These are phyloP conservation scores for Triplophysa bombifrons DNA, from an alignment of 2,797 vertebrate species.

Conservation along the genomic window DNA sequence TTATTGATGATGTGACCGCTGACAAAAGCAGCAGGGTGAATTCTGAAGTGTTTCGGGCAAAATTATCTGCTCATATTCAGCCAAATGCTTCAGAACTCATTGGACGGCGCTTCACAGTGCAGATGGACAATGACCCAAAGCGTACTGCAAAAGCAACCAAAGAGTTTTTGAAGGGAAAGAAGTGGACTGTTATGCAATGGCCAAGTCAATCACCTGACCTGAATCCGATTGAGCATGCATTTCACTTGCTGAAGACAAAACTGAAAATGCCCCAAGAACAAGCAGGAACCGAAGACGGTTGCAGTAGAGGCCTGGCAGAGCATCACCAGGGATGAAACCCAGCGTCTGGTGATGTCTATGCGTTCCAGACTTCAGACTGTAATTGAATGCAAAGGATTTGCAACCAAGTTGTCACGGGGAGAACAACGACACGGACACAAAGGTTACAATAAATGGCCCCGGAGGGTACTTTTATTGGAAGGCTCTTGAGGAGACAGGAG, in stretches of 20 bases:
- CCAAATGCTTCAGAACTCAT: too few species aligned
- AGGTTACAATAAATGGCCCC: too few species aligned
- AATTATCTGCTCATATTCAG: too few species aligned
- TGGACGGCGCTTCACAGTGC: slow-evolving; percentile 52
- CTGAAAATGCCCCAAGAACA: slow-evolving; percentile 6
- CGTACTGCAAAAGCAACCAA: slow-evolving; percentile 40
- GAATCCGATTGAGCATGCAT: not conserved
- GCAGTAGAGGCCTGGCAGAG: not conserved
- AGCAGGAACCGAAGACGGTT: not conserved
- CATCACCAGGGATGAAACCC: not conserved
- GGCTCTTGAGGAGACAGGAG: too few species aligned
- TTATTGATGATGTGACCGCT: too few species aligned
- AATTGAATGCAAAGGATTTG: slow-evolving; percentile 41
- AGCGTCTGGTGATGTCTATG: not conserved
- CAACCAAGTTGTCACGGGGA: slow-evolving; percentile 16
- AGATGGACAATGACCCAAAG: slow-evolving; percentile 57
- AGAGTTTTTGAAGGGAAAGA: slow-evolving; percentile 24
- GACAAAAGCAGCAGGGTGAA: too few species aligned
- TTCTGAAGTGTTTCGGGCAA: too few species aligned
- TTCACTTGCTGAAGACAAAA: not conserved
- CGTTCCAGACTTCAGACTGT: slow-evolving; percentile 7
- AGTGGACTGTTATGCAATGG: not conserved
- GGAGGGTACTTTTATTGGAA: too few species aligned
- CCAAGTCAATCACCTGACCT: not conserved
- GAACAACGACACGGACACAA: too few species aligned